Evolutionary conservation across 2,888 invertebrate genomes (phyloP), one percentile per base, ranked within the genome.

Genomic region (Stenurella melanura): DNA sequence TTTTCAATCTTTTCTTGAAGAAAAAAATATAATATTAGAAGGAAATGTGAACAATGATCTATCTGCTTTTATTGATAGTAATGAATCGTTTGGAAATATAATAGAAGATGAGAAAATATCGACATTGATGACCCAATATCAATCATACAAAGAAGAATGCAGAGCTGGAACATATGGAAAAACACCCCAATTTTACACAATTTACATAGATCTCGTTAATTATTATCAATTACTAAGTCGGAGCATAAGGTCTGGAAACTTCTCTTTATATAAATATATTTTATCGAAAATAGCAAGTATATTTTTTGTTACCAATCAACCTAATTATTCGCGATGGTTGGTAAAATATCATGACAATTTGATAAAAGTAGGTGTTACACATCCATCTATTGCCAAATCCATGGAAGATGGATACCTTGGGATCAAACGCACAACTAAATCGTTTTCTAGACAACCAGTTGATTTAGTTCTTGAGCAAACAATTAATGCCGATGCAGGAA

Each of bases 161-260:
- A 73, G 80, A 61, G 66, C 76, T 12, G 80, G 78, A 58, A 69
- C 77, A 69, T 80, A 80, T 71, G 80, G 83, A 74, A 54, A 54
- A 54, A 54, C 54, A 9, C 54, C 54, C 5, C 54, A 54, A n/a
- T n/a, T n/a, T n/a, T n/a, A n/a, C n/a, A n/a, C n/a, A n/a, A n/a
- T n/a, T n/a, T n/a, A n/a, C n/a, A 79, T 85, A 7, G 34, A 84
- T 56, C 76, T 86, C 5, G 66, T 87, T 9, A 77, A 84, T 75
- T 78, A 86, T 69, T 87, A 86, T 73, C 58, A 83, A 0, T 58
- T 75, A 7, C 78, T 88, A 18, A 66, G 54, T 21, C 78, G 82
- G 63, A 87, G 87, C 61, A 83, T 87, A 66, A 69, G 87, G 21
- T 84, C 80, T 17, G 80, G 82, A 15, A 80, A 88, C 79, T 84